phyloP scores from a whole-genome alignment of 2,113 vertebrate genomes.

The Capricornis sumatraensis region DNA sequence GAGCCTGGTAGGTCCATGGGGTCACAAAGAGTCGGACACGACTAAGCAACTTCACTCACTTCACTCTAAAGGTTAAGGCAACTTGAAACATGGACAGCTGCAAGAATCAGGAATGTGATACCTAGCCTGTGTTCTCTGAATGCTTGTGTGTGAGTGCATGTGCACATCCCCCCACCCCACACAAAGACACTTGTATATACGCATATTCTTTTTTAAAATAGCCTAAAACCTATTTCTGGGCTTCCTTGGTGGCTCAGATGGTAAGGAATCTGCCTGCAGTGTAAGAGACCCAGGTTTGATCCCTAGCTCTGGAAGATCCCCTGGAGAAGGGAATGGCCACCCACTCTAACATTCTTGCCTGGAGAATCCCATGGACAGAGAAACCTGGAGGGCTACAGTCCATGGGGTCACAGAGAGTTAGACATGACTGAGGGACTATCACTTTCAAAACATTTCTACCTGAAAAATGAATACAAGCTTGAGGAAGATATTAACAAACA shows the following conservation, averaged over 20 bases:
- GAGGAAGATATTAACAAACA: not conserved
- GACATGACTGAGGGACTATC: not conserved
- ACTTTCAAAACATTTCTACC: not conserved
- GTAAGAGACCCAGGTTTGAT: not conserved
- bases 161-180: accelerated
- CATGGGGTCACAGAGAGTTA: not conserved
- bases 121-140: not conserved
- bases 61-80: not conserved
- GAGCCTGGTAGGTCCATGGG: no score
- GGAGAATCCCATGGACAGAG: not conserved
- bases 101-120: not conserved
- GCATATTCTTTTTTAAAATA: not conserved
- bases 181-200: not conserved
- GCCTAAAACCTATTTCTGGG: not conserved
- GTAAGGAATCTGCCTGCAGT: not conserved
- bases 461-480: not conserved
- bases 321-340: not conserved
- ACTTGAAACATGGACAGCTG: not conserved
- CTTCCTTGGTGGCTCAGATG: not conserved
- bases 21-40: no score
- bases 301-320: not conserved
- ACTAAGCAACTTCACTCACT: no score
- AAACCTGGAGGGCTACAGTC: not conserved
- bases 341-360: not conserved
- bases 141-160: accelerated